phyloP scores from a whole-genome alignment of 2,888 invertebrate species.

The Dicyrtoma fusca region DNA sequence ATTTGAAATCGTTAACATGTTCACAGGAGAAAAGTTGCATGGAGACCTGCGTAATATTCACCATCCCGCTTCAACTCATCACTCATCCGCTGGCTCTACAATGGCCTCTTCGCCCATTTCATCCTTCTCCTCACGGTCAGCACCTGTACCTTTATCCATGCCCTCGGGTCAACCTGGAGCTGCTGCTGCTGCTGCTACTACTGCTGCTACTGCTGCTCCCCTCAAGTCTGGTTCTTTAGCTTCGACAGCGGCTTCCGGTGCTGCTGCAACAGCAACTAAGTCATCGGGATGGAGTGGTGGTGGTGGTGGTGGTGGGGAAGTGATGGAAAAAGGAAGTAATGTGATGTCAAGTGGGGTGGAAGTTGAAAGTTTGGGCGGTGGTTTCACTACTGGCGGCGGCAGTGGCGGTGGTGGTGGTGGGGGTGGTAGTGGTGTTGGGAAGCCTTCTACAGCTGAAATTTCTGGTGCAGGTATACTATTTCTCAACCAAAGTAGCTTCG shows the following conservation, averaged over 20 bases:
- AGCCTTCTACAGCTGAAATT: slow-evolving; percentile 23
- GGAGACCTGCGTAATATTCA: slow-evolving; percentile 51
- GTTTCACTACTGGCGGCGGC: too few species aligned
- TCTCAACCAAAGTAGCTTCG: slow-evolving; percentile 41
- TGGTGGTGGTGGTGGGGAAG: too few species aligned
- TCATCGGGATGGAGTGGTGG: too few species aligned
- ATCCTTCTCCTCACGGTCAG: slow-evolving; percentile 53
- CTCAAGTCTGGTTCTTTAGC: slow-evolving; percentile 15
- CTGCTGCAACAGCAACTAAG: slow-evolving; percentile 39
- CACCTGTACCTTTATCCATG: slow-evolving; percentile 45
- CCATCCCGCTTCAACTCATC: slow-evolving; percentile 45
- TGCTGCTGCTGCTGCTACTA: background rate
- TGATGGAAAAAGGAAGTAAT: too few species aligned
- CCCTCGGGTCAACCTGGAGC: background rate
- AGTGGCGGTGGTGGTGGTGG: slow-evolving; percentile 4
- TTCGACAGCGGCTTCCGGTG: slow-evolving; percentile 32
- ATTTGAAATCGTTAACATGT: slow-evolving; percentile 3
- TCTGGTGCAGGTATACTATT: slow-evolving; percentile 42
- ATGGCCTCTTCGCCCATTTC: slow-evolving; percentile 53
- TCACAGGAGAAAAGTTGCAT: slow-evolving; percentile 39
- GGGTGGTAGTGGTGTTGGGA: slow-evolving; percentile 9
- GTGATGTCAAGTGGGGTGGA: background rate
- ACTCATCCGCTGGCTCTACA: slow-evolving; percentile 53
- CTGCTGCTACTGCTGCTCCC: background rate
- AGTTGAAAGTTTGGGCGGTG: slow-evolving; percentile 8